phyloP scores from a whole-genome alignment of 2,888 invertebrate species.

The Lithophane ornitopus region DNA sequence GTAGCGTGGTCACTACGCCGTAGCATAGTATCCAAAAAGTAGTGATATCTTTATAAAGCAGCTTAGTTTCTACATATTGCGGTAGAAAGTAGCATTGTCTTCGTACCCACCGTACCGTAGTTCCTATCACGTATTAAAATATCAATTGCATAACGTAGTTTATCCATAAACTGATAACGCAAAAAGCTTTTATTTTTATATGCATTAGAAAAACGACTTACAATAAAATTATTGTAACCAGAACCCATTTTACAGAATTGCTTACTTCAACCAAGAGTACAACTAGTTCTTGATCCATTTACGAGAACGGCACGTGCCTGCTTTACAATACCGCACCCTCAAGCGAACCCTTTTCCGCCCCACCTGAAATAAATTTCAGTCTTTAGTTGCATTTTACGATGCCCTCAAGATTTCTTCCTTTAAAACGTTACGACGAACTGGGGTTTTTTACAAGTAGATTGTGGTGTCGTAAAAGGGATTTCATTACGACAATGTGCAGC shows the following conservation, averaged over 20 bases:
- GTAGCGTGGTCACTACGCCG: background rate
- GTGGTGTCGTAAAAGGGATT: constrained; percentile 29
- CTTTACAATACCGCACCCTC: constrained; percentile 31
- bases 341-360: constrained; percentile 45
- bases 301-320: constrained; percentile 45
- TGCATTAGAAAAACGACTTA: background rate
- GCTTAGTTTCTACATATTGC: background rate
- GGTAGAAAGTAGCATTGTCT: background rate
- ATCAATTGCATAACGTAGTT: background rate
- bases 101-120: too few species aligned
- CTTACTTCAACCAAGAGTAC: constrained; percentile 25
- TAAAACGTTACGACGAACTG: constrained; percentile 43
- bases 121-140: background rate
- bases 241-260: constrained; percentile 33
- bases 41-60: background rate
- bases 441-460: constrained; percentile 26
- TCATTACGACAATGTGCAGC: background rate
- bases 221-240: constrained; percentile 14
- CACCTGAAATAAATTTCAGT: constrained; percentile 53
- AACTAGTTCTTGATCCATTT: constrained; percentile 50
- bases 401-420: constrained; percentile 51
- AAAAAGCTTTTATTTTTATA: background rate
- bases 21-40: background rate
- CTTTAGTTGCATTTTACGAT: constrained; percentile 56
- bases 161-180: background rate